These are phyloP conservation scores for Poeciliopsis paucimaculata DNA, from an alignment of 2,797 vertebrate genomes.

Conservation along the genomic window DNA sequence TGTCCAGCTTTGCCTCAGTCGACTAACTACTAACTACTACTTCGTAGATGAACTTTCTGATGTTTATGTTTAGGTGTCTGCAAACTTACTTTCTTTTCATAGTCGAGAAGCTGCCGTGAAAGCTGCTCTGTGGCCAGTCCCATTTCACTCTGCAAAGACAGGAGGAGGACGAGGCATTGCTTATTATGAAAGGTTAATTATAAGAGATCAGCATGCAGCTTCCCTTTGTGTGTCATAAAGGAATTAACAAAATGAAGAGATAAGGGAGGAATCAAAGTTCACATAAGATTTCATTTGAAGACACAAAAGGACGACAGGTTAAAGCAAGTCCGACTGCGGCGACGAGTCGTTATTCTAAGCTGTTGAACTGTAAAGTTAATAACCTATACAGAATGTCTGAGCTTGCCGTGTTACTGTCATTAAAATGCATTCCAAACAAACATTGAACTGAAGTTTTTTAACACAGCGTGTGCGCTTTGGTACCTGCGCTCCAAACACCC, in stretches of 20 bases:
- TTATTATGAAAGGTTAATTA: slow-evolving; percentile 18
- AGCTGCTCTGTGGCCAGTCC: slow-evolving; percentile 96
- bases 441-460: background rate
- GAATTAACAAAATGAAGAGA: slow-evolving; percentile 1
- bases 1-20: too few relatives aligned
- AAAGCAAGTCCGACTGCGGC: slow-evolving; percentile 13
- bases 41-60: background rate
- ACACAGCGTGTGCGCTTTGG: background rate
- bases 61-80: background rate
- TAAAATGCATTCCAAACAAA: background rate
- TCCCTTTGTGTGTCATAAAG: background rate
- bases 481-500: slow-evolving; percentile 98
- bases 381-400: background rate
- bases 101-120: slow-evolving; percentile 91
- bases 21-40: too few relatives aligned
- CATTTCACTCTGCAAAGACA: slow-evolving; percentile 92
- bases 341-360: background rate
- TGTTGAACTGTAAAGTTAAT: background rate
- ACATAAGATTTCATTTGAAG: slow-evolving; percentile 2
- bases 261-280: slow-evolving; percentile 13
- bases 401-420: background rate
- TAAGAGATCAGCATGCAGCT: background rate
- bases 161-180: slow-evolving; percentile 1
- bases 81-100: slow-evolving; percentile 92
- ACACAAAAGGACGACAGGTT: slow-evolving; percentile 1